phyloP scores from a whole-genome alignment of 53 echinoderm and acorn worm species.

The Astropecten irregularis region DNA sequence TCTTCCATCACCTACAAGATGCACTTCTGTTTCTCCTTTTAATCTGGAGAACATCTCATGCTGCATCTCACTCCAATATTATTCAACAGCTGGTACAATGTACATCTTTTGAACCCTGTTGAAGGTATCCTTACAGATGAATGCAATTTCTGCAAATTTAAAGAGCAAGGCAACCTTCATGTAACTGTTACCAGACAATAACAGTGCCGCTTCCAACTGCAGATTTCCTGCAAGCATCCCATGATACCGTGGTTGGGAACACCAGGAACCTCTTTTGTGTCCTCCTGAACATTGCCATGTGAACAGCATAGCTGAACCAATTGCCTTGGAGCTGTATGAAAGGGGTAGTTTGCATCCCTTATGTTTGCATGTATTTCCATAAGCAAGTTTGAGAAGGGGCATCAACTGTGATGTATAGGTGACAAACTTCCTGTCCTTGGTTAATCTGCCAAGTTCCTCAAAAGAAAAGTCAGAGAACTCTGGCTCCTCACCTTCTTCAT shows the following conservation, averaged over 20 bases:
- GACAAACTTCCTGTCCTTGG: not conserved
- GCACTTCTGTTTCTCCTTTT: not conserved
- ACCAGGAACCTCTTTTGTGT: conserved; percentile 17
- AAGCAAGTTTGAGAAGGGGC: not conserved
- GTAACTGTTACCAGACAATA: not conserved
- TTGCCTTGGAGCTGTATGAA: conserved; percentile 6
- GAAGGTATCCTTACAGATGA: not conserved
- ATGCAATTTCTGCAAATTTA: conserved; percentile 1
- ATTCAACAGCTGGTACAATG: not conserved
- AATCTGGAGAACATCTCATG: not conserved
- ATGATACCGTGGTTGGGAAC: not conserved
- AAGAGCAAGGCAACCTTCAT: conserved; percentile 14
- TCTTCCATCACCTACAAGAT: conserved; percentile 10
- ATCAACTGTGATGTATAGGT: conserved; percentile 15
- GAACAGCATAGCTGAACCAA: not conserved
- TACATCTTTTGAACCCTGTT: not conserved
- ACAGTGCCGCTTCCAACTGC: not conserved
- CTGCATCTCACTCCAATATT: conserved; percentile 18
- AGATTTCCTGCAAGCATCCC: conserved; percentile 14
- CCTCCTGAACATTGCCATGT: not conserved
- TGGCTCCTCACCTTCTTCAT: not conserved
- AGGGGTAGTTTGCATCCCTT: not conserved
- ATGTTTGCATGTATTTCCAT: not conserved
- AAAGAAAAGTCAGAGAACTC: conserved; percentile 13
- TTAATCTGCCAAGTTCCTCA: conserved; percentile 9